Evolutionary conservation across 2,113 vertebrate species (phyloP).

Genomic region (Hydrolagus affinis): DNA sequence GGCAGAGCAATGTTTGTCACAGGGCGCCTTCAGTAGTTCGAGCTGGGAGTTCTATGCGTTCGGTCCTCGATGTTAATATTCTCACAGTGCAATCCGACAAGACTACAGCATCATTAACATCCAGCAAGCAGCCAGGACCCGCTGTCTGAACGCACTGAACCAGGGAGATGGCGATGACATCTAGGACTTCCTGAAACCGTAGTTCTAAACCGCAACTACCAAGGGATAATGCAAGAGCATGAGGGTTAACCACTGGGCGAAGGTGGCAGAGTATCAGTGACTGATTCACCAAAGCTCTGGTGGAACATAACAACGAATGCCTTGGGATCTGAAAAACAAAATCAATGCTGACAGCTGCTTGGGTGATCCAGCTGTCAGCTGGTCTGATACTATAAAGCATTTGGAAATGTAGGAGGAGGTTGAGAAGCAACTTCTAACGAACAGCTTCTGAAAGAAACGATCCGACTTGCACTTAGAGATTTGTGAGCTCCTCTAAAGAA

Average conservation of each 20-base stretch:
- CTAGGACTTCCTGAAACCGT: background rate
- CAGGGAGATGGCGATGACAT: background rate
- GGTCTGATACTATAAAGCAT: background rate
- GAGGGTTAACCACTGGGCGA: too few relatives aligned
- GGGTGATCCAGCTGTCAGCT: background rate
- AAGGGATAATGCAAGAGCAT: background rate
- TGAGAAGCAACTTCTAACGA: background rate
- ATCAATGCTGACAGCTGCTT: background rate
- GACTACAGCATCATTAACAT: too few relatives aligned
- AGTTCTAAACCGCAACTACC: background rate
- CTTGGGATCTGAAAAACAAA: background rate
- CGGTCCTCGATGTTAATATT: too few relatives aligned
- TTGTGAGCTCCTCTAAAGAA: background rate
- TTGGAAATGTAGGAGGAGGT: background rate
- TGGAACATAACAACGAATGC: background rate
- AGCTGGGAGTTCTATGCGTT: background rate
- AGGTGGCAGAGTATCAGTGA: background rate
- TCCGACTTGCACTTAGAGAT: background rate
- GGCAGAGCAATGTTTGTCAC: background rate
- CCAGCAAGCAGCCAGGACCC: too few relatives aligned
- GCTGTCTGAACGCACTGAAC: background rate
- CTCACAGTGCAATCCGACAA: too few relatives aligned
- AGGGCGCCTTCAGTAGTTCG: background rate
- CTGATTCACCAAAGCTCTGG: background rate
- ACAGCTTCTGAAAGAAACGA: background rate